A percentile compares a stretch with the other conserved stretches of the same genome.
These are phyloP conservation scores for Microchrysa polita DNA, from an alignment of 2,888 invertebrate species.

Conservation along the genomic window DNA sequence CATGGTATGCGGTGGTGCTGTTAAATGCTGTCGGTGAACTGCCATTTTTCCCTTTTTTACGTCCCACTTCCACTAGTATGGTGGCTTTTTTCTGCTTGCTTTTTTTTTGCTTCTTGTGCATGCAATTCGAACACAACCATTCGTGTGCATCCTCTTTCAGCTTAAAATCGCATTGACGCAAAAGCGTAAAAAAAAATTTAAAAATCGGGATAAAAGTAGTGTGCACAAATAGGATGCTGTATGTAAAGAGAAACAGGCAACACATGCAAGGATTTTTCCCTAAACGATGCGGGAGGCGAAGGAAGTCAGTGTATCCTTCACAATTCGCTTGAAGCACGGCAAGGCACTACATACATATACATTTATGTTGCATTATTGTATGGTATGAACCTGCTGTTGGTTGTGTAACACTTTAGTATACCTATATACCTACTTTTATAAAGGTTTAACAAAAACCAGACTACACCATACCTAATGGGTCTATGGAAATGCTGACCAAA, in stretches of 20 bases:
- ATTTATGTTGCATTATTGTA: slow-evolving; percentile 29
- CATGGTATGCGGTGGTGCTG: slow-evolving; percentile 18
- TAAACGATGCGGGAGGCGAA: too few species aligned
- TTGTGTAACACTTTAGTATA: neutral
- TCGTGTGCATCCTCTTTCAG: slow-evolving; percentile 42
- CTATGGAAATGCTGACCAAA: neutral
- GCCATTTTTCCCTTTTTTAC: neutral
- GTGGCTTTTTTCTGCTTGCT: too few species aligned
- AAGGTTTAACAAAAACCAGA: neutral
- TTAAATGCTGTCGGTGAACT: slow-evolving; percentile 13
- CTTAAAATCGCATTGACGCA: slow-evolving; percentile 26
- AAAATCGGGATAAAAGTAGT: slow-evolving; percentile 19
- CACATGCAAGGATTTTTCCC: slow-evolving; percentile 1
- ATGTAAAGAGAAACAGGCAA: slow-evolving; percentile 29
- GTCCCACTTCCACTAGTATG: neutral
- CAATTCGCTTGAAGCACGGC: slow-evolving; percentile 15
- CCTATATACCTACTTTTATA: neutral
- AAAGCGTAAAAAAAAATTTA: neutral
- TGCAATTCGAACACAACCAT: slow-evolving; percentile 16
- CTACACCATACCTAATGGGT: neutral
- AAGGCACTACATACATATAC: slow-evolving; percentile 22
- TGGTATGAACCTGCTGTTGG: slow-evolving; percentile 10
- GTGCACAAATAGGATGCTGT: slow-evolving; percentile 13
- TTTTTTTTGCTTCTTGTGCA: too few species aligned
- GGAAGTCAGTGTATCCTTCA: neutral